Evolutionary conservation across 1,140 invertebrate species (phyloP), one percentile per base, ranked within the genome.

Genomic region (Hestina assimilis): DNA sequence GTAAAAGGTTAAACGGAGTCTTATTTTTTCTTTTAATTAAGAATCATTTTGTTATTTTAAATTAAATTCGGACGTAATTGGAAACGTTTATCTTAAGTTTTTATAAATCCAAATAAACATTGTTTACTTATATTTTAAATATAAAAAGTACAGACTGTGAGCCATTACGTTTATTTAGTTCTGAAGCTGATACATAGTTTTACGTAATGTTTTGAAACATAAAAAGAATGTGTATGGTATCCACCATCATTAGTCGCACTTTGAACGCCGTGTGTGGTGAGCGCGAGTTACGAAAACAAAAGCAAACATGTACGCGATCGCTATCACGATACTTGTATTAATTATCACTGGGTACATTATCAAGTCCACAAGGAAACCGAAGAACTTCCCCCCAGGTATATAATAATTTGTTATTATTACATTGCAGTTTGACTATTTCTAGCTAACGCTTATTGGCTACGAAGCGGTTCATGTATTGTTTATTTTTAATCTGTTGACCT

Each of bases 301-400:
- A 3, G 11, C 8, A 11, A 20, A 14, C 14, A 57, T 62, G 53
- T 46, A 31, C 24, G 20, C 7, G 14, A 29, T 62, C 11, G 20
- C 28, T 51, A 11, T 28, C 14, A 9, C 15, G 4, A 9, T 62
- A 21, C 3, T 62, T 3, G 47, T 52, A 17, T 14, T 57, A 8
- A 9, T 56, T 23, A 7, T 57, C 2, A 26, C 41, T 46, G 59
- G 29, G 7, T 62, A 41, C 24, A 33, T 57, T 5, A 31, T 62
- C 11, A 42, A 48, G 31, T 57, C 46, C 3, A 6, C 57, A 23
- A 45, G 41, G 17, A 62, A 62, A 31, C 59, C 59, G 24, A 50
- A 29, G 38, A 50, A 51, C n/a, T 61, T 56, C 26, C 59, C 59
- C 14, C 59, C 59, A 61, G 59, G 59, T 61, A 61, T 29, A 14